Evolutionary conservation across 2,888 invertebrate species (phyloP), one percentile per base, ranked within the genome.

Genomic region (Drosophila lacicola): DNA sequence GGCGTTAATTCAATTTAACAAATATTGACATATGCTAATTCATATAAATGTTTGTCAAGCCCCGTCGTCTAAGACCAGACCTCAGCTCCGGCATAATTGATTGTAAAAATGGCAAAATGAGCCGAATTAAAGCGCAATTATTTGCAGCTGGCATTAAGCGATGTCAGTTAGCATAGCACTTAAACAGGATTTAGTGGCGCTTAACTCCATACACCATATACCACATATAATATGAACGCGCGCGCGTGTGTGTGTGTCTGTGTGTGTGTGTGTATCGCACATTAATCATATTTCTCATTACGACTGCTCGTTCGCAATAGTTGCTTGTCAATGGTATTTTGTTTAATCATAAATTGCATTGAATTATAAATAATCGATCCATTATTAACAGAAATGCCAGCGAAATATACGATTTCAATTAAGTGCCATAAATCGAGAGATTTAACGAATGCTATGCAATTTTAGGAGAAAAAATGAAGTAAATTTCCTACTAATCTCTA

Each of bases 21-120:
- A 90, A 88, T 90, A 90, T 88, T 88, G 88, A 88, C 90, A 88
- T 87, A 88, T 88, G 88, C 88, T 89, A 88, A 88, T 88, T 89
- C 77, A 80, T 78, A 86, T 83, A 83, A 89, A 86, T 88, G 88
- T 84, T 76, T 82, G 71, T 65, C 78, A 67, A 67, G 65, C 72
- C 19, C 37, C 51, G 14, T n/a, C 29, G 25, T 60, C 54, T 53
- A 41, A 56, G 70, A 36, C 44, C 14, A 13, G 33, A 13, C 21
- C 47, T 25, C 37, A 13, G 25, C 54, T 51, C 21, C 46, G 63
- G 64, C 78, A 87, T 89, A 85, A 89, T 89, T 89, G 89, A 82
- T 86, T 86, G 88, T 88, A 89, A 86, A 85, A 88, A 80, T 78
- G 89, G 77, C 84, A 89, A 29, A 29, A 87, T 84, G 87, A 87